Evolutionary conservation across 2,113 vertebrate genomes (phyloP).

Genomic region (western clawed frog (Xenopus tropicalis)): UCB_Xtro_10.0 CM004446.2:59951501-59952000

Average conservation of each 20-base stretch:
- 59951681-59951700: no score
- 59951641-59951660: no score
- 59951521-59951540: constrained; percentile 88
- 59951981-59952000: constrained; percentile 98
- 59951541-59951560: constrained; percentile 94
- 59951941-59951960: constrained; percentile 94
- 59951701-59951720: constrained; percentile 67
- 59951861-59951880: no score
- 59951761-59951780: constrained; percentile 97
- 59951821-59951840: no score
- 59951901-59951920: constrained; percentile 18
- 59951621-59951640: no score
- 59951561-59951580: constrained; percentile 96
- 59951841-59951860: no score
- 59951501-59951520: constrained; percentile 67
- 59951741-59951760: constrained; percentile 98
- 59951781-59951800: constrained; percentile 95
- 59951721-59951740: constrained; percentile 94
- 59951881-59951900: no score
- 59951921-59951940: constrained; percentile 95
- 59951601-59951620: constrained; percentile 76
- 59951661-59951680: no score
- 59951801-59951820: constrained; percentile 66
- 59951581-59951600: constrained; percentile 88
- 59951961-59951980: constrained; percentile 96